Conservation (phyloP, 2,113 vertebrate genomes). For the Nipponia nippon region DNA sequence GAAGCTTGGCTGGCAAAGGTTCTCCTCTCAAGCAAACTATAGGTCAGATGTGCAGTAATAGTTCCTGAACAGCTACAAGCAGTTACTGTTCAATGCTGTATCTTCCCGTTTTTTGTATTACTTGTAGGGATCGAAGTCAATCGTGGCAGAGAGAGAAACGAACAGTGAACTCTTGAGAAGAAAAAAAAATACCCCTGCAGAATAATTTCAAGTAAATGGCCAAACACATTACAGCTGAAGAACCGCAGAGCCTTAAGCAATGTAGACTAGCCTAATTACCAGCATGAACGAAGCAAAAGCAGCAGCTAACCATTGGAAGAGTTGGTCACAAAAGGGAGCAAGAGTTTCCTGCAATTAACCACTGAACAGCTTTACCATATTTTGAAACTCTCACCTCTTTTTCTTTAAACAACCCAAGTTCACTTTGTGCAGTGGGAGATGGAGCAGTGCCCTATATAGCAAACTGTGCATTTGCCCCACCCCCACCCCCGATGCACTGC, state of each 20-base stretch:
- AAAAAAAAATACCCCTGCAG: background rate
- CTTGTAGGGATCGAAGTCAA: background rate
- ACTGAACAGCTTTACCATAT: background rate
- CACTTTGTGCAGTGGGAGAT: background rate
- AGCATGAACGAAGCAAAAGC: background rate
- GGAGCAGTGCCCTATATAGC: background rate
- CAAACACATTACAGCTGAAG: background rate
- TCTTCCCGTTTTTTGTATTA: background rate
- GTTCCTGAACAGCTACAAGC: background rate
- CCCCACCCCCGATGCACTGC: background rate
- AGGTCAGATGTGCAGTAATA: background rate
- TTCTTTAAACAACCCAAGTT: background rate
- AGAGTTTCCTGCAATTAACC: background rate
- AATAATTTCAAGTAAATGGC: slow-evolving; percentile 13
- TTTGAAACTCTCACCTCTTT: background rate
- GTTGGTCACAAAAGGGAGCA: background rate
- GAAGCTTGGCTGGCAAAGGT: background rate
- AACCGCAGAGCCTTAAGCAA: background rate
- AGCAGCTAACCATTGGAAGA: background rate
- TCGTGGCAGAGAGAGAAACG: background rate
- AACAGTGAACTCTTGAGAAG: background rate
- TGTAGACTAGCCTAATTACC: background rate
- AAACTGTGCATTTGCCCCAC: background rate
- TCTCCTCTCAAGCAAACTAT: background rate
- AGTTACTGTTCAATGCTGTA: background rate